A percentile compares a stretch with the other conserved stretches of the same genome.
Conservation (phyloP, 2,113 vertebrate species). For the Esox niger region DNA sequence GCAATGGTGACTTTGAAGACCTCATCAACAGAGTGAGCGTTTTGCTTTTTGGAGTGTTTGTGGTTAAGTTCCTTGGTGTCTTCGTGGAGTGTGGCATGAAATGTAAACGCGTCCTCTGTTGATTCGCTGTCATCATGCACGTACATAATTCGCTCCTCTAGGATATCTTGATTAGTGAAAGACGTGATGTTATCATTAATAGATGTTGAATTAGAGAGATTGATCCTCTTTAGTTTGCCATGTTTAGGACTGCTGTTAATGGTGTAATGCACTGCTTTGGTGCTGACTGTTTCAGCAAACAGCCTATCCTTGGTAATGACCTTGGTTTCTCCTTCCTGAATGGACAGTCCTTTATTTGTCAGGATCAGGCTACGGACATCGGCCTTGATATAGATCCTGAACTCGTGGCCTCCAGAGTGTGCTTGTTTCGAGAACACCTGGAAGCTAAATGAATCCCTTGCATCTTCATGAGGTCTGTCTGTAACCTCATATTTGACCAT, state of each 20-base stretch:
- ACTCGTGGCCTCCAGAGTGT: slow-evolving; percentile 70
- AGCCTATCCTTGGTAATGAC: slow-evolving; percentile 77
- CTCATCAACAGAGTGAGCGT: slow-evolving; percentile 55
- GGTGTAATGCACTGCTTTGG: slow-evolving; percentile 71
- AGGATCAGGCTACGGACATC: slow-evolving; percentile 64
- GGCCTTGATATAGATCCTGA: slow-evolving; percentile 78
- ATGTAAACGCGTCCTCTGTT: slow-evolving; percentile 72
- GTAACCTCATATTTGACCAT: slow-evolving; percentile 77
- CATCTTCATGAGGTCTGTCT: slow-evolving; percentile 56
- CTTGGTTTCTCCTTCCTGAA: slow-evolving; percentile 81
- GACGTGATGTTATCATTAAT: slow-evolving; percentile 61
- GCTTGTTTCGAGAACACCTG: slow-evolving; percentile 74
- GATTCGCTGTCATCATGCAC: slow-evolving; percentile 87
- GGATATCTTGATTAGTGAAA: slow-evolving; percentile 81
- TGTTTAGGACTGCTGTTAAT: slow-evolving; percentile 73
- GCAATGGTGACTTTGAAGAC: slow-evolving; percentile 77
- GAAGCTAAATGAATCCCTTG: slow-evolving; percentile 77
- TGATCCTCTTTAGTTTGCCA: slow-evolving; percentile 73
- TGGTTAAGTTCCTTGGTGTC: slow-evolving; percentile 41
- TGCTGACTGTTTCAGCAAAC: slow-evolving; percentile 70
- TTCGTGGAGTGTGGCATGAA: slow-evolving; percentile 61
- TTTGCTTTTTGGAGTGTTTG: slow-evolving; percentile 32
- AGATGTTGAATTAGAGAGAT: slow-evolving; percentile 65
- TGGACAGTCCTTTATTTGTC: slow-evolving; percentile 77
- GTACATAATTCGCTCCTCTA: slow-evolving; percentile 74